These are phyloP conservation scores for Ceyx margarethae DNA, from an alignment of 2,113 vertebrate species.

Conservation along the genomic window DNA sequence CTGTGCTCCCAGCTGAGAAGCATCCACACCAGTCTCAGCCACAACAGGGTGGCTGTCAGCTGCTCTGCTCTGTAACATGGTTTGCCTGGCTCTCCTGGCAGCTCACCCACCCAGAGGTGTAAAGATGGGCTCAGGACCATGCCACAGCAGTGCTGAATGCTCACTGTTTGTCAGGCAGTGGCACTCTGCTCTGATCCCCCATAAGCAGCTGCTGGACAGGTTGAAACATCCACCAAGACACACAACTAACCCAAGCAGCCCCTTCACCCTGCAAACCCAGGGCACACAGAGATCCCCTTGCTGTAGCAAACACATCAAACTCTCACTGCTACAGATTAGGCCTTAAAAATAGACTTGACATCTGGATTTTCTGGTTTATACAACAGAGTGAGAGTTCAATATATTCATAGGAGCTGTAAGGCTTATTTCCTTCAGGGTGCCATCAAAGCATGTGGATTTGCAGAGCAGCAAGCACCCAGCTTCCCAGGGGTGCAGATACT, in stretches of 20 bases:
- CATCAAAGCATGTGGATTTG: background rate
- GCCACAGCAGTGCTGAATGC: background rate
- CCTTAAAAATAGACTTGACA: background rate
- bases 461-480: background rate
- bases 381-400: background rate
- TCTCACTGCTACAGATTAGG: background rate
- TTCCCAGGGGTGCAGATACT: background rate
- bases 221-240: background rate
- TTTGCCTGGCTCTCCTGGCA: background rate
- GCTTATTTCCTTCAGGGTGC: background rate
- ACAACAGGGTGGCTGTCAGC: background rate
- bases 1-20: background rate
- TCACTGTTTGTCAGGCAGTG: background rate
- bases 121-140: background rate
- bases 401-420: constrained; percentile 13
- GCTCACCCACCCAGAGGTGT: background rate
- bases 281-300: background rate
- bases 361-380: constrained; percentile 17
- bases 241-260: background rate
- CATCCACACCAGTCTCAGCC: background rate
- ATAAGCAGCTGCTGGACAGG: background rate
- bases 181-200: background rate
- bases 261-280: background rate
- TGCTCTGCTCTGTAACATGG: background rate
- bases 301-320: background rate